Base-by-base conservation (phyloP, 2,888 invertebrate species). In the Electrophaes corylata region DNA sequence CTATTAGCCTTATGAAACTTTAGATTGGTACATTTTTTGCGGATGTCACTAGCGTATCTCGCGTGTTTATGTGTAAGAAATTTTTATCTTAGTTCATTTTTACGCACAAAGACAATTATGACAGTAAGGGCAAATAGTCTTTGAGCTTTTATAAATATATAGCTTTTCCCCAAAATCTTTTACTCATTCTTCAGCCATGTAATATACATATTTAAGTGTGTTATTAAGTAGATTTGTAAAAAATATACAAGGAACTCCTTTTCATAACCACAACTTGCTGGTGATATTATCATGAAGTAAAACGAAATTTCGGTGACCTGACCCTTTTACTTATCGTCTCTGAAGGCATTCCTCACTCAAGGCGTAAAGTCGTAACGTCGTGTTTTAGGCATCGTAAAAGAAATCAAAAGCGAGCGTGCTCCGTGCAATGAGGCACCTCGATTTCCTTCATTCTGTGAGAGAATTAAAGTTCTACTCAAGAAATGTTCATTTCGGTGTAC, bases 401-500 rank as follows among this genome's bases (percentile, higher is more conserved):
- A 84, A 84, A 84, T 83, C 79, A 85, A 85, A 82, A 79, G 75
- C 74, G 76, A 80, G 75, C 83, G 76, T 81, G 81, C 80, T 67
- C 71, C 68, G 79, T 79, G 83, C 82, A 83, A 89, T 86, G 86
- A 87, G 85, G 78, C 71, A 74, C 78, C 84, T 83, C 78, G 78
- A 86, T 83, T 86, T 83, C 78, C 82, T 79, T 78, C 78, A 83
- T 83, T 86, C 81, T 79, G 76, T 74, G 75, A 83, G 79, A 83
- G 80, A 88, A 86, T 86, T 88, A 83, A 87, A 87, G 83, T 84
- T 85, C 75, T 81, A 83, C 83, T 77, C 77, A 81, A 76, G 76
- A 77, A 82, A 81, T 84, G 76, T 81, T 83, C 77, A 79, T 79
- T 83, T 77, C 75, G 75, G 75, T 77, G 82, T 79, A 78, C 76